phyloP scores from a whole-genome alignment of 2,113 vertebrate species.

The Ailuropoda melanoleuca region DNA sequence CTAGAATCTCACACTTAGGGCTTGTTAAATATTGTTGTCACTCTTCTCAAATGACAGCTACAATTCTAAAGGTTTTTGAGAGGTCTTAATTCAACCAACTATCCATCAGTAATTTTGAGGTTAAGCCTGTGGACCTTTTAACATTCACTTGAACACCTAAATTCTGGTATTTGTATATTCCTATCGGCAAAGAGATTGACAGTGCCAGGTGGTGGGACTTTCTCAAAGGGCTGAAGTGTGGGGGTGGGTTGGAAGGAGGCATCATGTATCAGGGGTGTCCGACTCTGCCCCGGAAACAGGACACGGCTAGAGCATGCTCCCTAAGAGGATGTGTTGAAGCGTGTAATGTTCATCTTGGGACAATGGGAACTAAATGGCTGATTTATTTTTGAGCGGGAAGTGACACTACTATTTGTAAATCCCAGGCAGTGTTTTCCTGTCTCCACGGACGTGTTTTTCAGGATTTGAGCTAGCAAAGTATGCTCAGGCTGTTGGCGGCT shows the following conservation, averaged over 20 bases:
- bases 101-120: not conserved
- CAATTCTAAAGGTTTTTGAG: not conserved
- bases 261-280: not conserved
- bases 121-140: not conserved
- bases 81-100: not conserved
- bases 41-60: not conserved
- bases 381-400: not conserved
- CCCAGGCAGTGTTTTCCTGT: accelerated
- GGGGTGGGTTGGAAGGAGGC: not conserved
- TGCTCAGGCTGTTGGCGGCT: too few species aligned
- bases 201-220: not conserved
- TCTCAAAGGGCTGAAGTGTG: not conserved
- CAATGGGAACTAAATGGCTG: not conserved
- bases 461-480: not conserved
- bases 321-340: not conserved
- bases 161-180: not conserved
- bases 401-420: not conserved
- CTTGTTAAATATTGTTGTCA: not conserved
- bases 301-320: too few species aligned
- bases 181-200: not conserved
- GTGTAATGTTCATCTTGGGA: not conserved
- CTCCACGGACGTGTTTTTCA: not conserved
- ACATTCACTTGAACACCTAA: not conserved
- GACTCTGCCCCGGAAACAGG: not conserved
- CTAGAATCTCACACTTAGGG: not conserved